Evolutionary conservation across 2,113 vertebrate species (phyloP), one percentile per base, ranked within the genome.

Genomic region (Aptenodytes patagonicus): DNA sequence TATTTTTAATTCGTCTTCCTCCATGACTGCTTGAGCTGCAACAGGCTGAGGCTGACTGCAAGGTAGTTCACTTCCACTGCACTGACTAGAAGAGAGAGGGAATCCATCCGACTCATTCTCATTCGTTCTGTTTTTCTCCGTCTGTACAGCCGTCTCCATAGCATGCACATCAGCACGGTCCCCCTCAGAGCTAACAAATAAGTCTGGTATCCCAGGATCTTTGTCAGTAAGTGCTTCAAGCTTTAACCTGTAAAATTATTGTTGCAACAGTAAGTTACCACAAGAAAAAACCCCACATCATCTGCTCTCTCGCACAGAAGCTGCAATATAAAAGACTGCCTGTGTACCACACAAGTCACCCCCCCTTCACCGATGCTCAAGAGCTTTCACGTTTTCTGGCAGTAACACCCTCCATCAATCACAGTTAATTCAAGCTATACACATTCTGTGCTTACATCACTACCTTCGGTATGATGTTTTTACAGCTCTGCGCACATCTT

Each of bases 181-280:
- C 13, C 95, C 95, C 42, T 98, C 97, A 4, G 96, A 98, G 83
- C 97, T 98, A 19, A 92, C 97, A 66, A 98, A 98, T 3, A 73
- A 57, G 42, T 98, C 98, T 69, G 98, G 71, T 70, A 97, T 69
- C 18, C 98, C 99, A 5, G 97, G 97, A 13, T 99, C 99, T 95
- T 99, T 98, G 96, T 99, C 99, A 3, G 97, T 98, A 57, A 99
- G 98, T 18, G 98, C 96, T 97, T 99, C 99, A 83, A 99, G 98
- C 89, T 98, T 98, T 87, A 99, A 96, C 90, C 99, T 99, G 95
- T 22, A 82, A 83, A 58, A 60, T 87, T 46, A 91, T 3, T 47
- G 46, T 52, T 1, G 36, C 46, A 79, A 52, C 36, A 21, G 58
- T 55, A 49, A 92, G 20, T 90, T 83, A 68, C 10, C 68, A 25